Evolutionary conservation across 2,797 vertebrate species (phyloP), one percentile per base, ranked within the genome.

Genomic region (Lithobates pipiens): DNA sequence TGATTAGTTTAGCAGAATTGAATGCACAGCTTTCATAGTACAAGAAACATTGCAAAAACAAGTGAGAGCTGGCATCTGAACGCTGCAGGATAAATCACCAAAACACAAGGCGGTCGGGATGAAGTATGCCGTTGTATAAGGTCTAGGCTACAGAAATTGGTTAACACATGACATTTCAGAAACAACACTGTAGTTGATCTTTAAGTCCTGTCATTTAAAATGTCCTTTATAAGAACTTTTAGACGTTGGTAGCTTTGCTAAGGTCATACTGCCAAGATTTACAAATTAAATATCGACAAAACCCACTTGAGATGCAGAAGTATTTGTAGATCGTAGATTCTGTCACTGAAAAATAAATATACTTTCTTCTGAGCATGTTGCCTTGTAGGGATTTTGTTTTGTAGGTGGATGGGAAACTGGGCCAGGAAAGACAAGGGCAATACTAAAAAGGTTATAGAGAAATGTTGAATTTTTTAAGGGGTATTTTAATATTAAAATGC

Each of bases 251-350:
- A 25, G 79, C 85, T 72, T 50, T 8, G 68, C 39, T 77, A 82
- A 86, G 85, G 85, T 86, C 85, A 82, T 65, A 36, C 85, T 86
- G 85, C 85, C 74, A 77, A 82, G 85, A 86, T 86, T 73, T 86
- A 82, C 80, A 86, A 82, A 82, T 86, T 77, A 82, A 86, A 86
- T 86, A 82, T 82, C 79, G 75, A 86, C 85, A 54, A 39, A 82
- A 44, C 79, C 68, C 79, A 77, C 78, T 71, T 76, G 73, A 71
- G 78, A 86, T 76, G 79, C 73, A 72, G 74, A 63, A 50, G 46
- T 77, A 50, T 86, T 77, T 76, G 85, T 44, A 82, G 74, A 82
- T 77, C 23, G 71, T 44, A 74, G 76, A 67, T 79, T 74, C 83
- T 85, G 83, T 85, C 84, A 69, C 77, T 42, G 71, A 57, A 80